phyloP scores from a whole-genome alignment of 2,888 invertebrate genomes.

The Andrena camellia region DNA sequence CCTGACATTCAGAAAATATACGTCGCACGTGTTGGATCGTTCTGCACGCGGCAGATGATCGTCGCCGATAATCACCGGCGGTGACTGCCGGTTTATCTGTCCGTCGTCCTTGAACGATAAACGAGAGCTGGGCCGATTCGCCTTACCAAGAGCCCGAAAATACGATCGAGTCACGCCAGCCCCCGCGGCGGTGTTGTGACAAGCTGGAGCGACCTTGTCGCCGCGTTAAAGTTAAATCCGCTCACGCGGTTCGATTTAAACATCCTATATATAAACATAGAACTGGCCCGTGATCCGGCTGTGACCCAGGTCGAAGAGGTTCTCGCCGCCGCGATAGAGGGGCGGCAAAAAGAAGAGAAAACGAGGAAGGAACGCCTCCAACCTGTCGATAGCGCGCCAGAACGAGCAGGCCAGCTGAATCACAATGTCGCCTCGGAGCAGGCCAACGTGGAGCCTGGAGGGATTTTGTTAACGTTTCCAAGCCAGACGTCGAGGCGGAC shows the following conservation, averaged over 20 bases:
- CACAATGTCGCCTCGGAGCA: not conserved
- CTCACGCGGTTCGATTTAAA: slow-evolving; percentile 62
- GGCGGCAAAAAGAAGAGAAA: not conserved
- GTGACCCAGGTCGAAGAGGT: slow-evolving; percentile 62
- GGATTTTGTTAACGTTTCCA: not conserved
- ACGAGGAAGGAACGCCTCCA: slow-evolving; percentile 4
- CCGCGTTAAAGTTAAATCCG: slow-evolving; percentile 64
- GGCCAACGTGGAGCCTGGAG: not conserved
- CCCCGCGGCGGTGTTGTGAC: slow-evolving; percentile 55
- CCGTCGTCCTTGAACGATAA: slow-evolving; percentile 57
- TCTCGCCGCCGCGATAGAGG: not conserved
- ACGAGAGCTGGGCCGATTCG: slow-evolving; percentile 39
- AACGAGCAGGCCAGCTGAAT: slow-evolving; percentile 18
- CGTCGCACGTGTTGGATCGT: no score
- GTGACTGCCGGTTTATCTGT: slow-evolving; percentile 42
- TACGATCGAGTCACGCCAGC: slow-evolving; percentile 60
- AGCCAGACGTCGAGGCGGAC: no score
- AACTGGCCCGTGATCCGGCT: slow-evolving; percentile 60
- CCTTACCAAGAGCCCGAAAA: slow-evolving; percentile 60
- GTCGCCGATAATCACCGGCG: slow-evolving; percentile 2
- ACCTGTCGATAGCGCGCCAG: slow-evolving; percentile 37
- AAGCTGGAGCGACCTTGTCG: slow-evolving; percentile 68
- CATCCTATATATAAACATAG: slow-evolving; percentile 64
- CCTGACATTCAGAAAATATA: not conserved
- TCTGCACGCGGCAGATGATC: not conserved